Evolutionary conservation across 2,113 vertebrate genomes (phyloP).

Genomic region (Takifugu bimaculatus): DNA sequence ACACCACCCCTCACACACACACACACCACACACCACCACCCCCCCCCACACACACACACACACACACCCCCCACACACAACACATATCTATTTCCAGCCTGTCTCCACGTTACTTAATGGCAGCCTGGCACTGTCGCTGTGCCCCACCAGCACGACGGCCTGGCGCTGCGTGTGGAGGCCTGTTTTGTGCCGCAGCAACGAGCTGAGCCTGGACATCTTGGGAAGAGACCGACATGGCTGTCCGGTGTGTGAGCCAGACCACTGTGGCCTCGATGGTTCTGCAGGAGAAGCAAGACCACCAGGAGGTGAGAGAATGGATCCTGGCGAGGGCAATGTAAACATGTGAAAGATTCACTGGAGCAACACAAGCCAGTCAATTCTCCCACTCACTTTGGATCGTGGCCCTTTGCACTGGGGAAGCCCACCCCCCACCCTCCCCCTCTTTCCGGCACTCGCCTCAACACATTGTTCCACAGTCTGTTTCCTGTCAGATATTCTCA

Average conservation of each 20-base stretch:
- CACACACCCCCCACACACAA: too few relatives aligned
- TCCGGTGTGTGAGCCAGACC: conserved; percentile 81
- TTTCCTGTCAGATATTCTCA: conserved; percentile 65
- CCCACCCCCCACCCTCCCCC: conserved; percentile 16
- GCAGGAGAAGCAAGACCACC: conserved; percentile 74
- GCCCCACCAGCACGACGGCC: conserved; percentile 67
- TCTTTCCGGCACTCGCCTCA: conserved; percentile 6
- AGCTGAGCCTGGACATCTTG: conserved; percentile 67
- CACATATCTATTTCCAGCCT: conserved; percentile 26
- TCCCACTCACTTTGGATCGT: conserved; percentile 3
- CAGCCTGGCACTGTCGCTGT: conserved; percentile 30
- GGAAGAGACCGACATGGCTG: conserved; percentile 75
- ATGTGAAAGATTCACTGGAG: conserved; percentile 31
- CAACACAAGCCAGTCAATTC: conserved; percentile 3
- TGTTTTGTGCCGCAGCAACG: conserved; percentile 66
- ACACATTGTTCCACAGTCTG: conserved; percentile 57
- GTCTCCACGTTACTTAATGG: conserved; percentile 40
- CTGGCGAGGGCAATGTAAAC: conserved; percentile 26
- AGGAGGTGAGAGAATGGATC: conserved; percentile 77
- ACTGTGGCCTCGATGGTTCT: conserved; percentile 74
- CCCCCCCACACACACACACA: not conserved
- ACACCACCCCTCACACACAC: too few relatives aligned
- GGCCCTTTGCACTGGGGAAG: not conserved
- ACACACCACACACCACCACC: too few relatives aligned
- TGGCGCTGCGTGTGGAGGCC: conserved; percentile 67